phyloP scores from a whole-genome alignment of 2,888 invertebrate genomes.

The Drosophila fulvimacula region DNA sequence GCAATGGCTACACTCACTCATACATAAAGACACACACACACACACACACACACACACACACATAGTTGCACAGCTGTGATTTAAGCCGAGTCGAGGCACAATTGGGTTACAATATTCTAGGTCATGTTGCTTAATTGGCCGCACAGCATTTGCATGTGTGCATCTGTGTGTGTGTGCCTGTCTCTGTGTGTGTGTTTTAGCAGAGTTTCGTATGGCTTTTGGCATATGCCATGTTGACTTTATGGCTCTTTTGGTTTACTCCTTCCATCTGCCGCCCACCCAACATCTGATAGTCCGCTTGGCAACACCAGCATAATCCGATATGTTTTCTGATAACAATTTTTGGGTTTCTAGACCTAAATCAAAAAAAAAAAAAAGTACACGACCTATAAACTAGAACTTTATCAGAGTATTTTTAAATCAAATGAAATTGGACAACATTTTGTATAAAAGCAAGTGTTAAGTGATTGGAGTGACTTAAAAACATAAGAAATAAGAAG shows the following conservation, averaged over 20 bases:
- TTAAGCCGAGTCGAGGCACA: conserved; percentile 29
- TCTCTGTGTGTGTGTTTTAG: conserved; percentile 10
- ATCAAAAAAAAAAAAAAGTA: too few relatives aligned
- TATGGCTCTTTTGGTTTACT: conserved; percentile 20
- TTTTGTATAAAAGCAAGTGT: not conserved
- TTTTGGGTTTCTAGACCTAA: not conserved
- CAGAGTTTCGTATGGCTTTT: conserved; percentile 27
- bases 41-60: not conserved
- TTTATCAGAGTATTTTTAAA: not conserved
- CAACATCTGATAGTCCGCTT: conserved; percentile 13
- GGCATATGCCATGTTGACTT: conserved; percentile 42
- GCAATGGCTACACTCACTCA: conserved; percentile 24
- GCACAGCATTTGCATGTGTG: conserved; percentile 23
- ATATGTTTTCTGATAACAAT: conserved; percentile 8
- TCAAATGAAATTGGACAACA: not conserved
- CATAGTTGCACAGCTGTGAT: conserved; percentile 19
- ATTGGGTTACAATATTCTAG: conserved; percentile 64
- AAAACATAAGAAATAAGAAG: not conserved
- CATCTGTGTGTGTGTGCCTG: not conserved
- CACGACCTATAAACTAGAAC: not conserved
- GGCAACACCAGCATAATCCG: conserved; percentile 23
- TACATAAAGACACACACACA: conserved; percentile 16
- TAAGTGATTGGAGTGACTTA: not conserved
- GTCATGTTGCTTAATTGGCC: conserved; percentile 71
- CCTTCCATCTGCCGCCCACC: not conserved